Base-by-base conservation (phyloP, 2,797 vertebrate species). In the Mus spretus region DNA sequence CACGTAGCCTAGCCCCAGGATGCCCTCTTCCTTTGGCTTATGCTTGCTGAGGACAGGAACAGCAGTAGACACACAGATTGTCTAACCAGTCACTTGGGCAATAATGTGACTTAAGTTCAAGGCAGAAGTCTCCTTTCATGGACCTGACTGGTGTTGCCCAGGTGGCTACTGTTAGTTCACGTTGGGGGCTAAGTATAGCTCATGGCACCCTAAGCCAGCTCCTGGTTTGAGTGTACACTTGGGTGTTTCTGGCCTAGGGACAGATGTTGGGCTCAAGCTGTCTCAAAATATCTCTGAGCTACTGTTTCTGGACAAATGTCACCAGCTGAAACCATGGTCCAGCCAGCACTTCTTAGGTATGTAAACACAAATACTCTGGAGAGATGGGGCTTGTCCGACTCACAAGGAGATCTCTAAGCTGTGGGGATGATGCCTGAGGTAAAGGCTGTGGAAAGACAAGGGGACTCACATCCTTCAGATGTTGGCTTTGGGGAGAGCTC, bases 61-160 rank as follows among this genome's bases (percentile, higher is more conserved):
- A 0, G 6, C 1, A 12, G 5, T 12, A 34, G 19, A 37, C 24
- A 19, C 57, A n/a, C 26, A 24, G 40, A 50, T 0, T 5, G 22
- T 26, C 55, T 20, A 9, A 47, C 67, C 19, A 34, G 47, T 55
- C 19, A 19, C 79, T 44, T 61, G 44, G 80, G 61, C 20, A 3
- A 47, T 13, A 77, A 65, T 9, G 3, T n/a, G 79, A 83, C 50
- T 31, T 89, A 72, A 24, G 34, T 72, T 93, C 88, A 89, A 86
- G 55, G 61, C 75, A 40, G 59, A 91, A 37, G 22, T 75, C 65
- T 59, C 65, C 61, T 6, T 0, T 50, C 0, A 0, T 0, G 14
- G 70, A 28, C 1, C 9, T 11, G 44, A 13, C 10, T 1, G 57
- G 53, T 2, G 12, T 12, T 57, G 1, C 59, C 44, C 53, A 13